Evolutionary conservation across 2,113 vertebrate genomes (phyloP).

Genomic region (Cinclus cinclus): DNA sequence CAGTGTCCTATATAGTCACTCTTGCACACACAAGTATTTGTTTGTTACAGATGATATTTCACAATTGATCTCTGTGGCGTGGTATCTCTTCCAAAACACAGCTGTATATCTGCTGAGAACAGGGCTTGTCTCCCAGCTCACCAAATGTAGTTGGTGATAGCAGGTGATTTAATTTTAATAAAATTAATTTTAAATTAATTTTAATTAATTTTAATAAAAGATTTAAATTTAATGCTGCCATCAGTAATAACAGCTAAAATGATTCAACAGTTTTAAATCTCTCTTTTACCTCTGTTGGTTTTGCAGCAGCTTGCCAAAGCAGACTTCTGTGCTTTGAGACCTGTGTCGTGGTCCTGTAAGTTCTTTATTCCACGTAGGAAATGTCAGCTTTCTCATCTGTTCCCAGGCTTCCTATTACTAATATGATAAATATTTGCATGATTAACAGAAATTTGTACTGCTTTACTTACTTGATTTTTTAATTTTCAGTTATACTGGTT

Average conservation of each 20-base stretch:
- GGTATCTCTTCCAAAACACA: neutral
- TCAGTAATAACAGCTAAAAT: neutral
- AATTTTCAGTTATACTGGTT: neutral
- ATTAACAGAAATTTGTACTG: neutral
- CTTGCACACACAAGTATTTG: neutral
- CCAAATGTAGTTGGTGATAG: neutral
- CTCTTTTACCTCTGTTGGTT: neutral
- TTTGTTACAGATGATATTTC: neutral
- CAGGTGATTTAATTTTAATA: too few species aligned
- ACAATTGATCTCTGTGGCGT: neutral
- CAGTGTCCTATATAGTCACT: neutral
- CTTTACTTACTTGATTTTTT: slow-evolving; percentile 8
- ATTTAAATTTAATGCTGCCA: too few species aligned
- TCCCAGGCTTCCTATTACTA: neutral
- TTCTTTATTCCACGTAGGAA: neutral
- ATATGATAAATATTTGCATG: neutral
- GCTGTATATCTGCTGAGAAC: neutral
- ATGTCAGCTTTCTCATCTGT: neutral
- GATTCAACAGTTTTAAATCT: neutral
- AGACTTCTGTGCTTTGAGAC: neutral
- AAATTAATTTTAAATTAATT: too few species aligned
- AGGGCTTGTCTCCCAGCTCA: neutral
- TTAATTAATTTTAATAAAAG: too few species aligned
- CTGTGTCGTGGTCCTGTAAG: neutral
- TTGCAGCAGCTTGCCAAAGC: neutral